Evolutionary conservation across 2,888 invertebrate species (phyloP), one percentile per base, ranked within the genome.

Genomic region (Chouioia cunea): DNA sequence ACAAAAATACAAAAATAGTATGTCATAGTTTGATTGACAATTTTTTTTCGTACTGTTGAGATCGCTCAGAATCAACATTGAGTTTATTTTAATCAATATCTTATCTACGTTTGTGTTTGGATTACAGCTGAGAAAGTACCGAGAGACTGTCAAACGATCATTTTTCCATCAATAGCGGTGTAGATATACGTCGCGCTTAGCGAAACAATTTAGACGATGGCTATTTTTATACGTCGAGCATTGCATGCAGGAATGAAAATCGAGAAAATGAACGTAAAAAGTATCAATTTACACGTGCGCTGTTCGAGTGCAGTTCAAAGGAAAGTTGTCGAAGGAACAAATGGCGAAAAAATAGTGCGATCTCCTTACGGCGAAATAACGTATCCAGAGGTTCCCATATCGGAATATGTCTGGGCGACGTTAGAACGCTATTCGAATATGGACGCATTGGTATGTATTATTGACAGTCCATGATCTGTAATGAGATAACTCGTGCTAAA

Each of bases 361-460:
- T 80, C 83, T 4, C 74, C 76, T 0, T 74, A 67, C 22, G 79
- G 76, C 0, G 76, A 77, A 1, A 4, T 76, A 4, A 70, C 75
- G 0, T 74, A 75, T 43, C 76, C 78, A 0, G 71, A 79, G 43
- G 36, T 73, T 8, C 74, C 77, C 0, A 12, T 84, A 0, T 75
- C 77, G 4, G 83, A 85, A 48, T 82, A 78, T 52, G 65, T 84
- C 6, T 85, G 82, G 82, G 62, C 68, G 16, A 70, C 79, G n/a
- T 3, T 79, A 0, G 72, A 75, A 0, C 62, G 73, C 1, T 78
- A 73, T 62, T 65, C 71, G 2, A 67, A 82, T 2, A 77, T 75
- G 52, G 71, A 77, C 3, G 84, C 84, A 23, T n/a, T 83, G 76
- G 85, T 85, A 77, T 62, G 79, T 77, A 56, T 58, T 43, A 52